phyloP scores from a whole-genome alignment of 35 echinoderm and acorn worm genomes.

The Stichopus chloronotus region DNA sequence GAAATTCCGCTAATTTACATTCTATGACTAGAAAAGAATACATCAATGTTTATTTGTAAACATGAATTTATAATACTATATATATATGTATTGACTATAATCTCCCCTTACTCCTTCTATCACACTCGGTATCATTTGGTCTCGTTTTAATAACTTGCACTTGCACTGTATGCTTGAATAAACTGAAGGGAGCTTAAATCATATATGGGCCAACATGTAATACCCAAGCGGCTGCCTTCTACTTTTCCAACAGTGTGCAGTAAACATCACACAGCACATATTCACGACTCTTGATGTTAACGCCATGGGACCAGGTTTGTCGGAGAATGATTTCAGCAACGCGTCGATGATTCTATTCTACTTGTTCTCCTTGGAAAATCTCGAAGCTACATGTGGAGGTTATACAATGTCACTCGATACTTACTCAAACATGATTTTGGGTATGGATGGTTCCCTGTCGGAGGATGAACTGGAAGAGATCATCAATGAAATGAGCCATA shows the following conservation, averaged over 20 bases:
- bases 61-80: no score
- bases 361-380: constrained; percentile 32
- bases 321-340: constrained; percentile 52
- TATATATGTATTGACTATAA: no score
- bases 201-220: no score
- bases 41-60: no score
- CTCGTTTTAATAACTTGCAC: no score
- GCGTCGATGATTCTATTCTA: constrained; percentile 59
- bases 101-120: no score
- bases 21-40: no score
- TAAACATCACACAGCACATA: constrained; percentile 36
- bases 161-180: no score
- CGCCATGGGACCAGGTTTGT: constrained; percentile 13
- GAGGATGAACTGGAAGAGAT: constrained; percentile 73
- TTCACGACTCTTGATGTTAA: constrained; percentile 51
- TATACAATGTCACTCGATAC: not conserved
- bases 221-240: no score
- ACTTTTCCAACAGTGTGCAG: constrained; percentile 16
- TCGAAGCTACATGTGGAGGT: not conserved
- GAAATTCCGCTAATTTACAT: no score
- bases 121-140: no score
- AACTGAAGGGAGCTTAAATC: no score
- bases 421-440: not conserved
- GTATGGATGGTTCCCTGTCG: not conserved
- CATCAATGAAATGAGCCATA: constrained; percentile 25